Conservation (phyloP, 92 coral and sea anemone genomes). For the Galaxea fascicularis region DNA sequence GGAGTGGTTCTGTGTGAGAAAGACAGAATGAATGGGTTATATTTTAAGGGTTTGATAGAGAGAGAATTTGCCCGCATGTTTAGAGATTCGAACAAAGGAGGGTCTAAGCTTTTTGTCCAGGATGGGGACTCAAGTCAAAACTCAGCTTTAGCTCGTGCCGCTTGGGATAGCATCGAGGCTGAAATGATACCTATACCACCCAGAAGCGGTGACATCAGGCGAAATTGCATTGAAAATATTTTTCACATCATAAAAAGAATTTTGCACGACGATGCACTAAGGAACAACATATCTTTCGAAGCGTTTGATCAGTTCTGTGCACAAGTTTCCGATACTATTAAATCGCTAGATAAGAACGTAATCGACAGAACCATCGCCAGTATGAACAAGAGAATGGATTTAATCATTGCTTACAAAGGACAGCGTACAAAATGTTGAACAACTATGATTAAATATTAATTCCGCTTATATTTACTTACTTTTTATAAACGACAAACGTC, state of each 20-base stretch:
- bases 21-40: slow-evolving; percentile 23
- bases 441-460: too few relatives aligned
- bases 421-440: background rate
- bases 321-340: background rate
- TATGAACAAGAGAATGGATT: background rate
- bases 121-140: slow-evolving; percentile 18
- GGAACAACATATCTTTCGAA: background rate
- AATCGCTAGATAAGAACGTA: background rate
- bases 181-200: slow-evolving; percentile 16
- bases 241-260: background rate
- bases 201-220: slow-evolving; percentile 1
- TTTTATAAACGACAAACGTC: too few relatives aligned
- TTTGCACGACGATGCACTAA: background rate
- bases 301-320: background rate
- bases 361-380: background rate
- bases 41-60: too few relatives aligned
- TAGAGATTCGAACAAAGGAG: background rate
- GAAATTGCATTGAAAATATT: background rate
- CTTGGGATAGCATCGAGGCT: background rate
- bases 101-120: slow-evolving; percentile 2
- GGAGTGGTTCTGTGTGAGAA: slow-evolving; percentile 30
- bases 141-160: background rate
- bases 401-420: background rate
- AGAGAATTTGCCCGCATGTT: too few relatives aligned
- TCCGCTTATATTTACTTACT: too few relatives aligned